Evolutionary conservation across 2,113 vertebrate genomes (phyloP).

Genomic region (Neoarius graeffei): DNA sequence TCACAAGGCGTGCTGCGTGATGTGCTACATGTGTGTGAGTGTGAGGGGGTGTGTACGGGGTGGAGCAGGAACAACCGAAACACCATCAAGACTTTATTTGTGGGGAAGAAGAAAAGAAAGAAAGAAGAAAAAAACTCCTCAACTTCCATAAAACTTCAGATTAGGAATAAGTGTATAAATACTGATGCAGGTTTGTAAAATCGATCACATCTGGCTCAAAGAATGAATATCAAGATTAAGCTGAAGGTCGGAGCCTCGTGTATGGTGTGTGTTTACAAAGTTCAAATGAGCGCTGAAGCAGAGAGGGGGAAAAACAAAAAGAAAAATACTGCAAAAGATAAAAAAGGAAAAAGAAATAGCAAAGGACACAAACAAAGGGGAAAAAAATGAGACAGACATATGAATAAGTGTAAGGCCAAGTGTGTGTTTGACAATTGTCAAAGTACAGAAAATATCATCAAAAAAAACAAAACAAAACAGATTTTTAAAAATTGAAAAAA

Average conservation of each 20-base stretch:
- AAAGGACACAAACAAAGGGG: neutral
- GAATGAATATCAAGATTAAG: neutral
- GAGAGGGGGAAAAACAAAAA: neutral
- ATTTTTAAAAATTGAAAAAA: too few relatives aligned
- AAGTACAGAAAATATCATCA: too few relatives aligned
- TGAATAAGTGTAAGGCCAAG: neutral
- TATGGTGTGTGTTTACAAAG: neutral
- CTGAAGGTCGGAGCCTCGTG: neutral
- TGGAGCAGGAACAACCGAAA: neutral
- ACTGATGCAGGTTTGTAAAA: neutral
- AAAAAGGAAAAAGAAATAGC: neutral
- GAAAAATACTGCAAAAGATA: neutral
- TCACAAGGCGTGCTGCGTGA: constrained; percentile 48
- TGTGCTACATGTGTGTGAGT: neutral
- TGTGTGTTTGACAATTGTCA: too few relatives aligned
- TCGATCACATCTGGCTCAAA: neutral
- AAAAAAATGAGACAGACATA: neutral
- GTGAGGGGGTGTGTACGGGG: neutral
- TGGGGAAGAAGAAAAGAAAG: too few relatives aligned
- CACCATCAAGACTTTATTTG: neutral
- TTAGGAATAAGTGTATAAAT: neutral
- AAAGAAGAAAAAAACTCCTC: neutral
- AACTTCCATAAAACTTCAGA: neutral
- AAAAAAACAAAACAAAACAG: too few relatives aligned
- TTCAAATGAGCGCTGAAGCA: neutral